Base-by-base conservation (phyloP, 2,888 invertebrate genomes). In the Dicycla oo region DNA sequence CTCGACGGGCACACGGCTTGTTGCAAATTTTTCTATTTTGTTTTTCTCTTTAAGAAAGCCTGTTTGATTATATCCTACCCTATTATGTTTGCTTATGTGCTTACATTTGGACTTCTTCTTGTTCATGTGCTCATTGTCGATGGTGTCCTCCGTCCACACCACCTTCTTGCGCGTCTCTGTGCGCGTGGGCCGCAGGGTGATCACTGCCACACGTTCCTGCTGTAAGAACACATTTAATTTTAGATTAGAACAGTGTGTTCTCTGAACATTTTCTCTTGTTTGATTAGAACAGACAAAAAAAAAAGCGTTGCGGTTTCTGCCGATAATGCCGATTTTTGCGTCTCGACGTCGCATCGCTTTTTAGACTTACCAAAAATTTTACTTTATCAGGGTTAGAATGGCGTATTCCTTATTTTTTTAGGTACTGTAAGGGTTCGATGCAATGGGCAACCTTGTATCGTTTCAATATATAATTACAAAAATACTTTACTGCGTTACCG, bases 101-200 rank as follows among this genome's bases (percentile, higher is more conserved):
- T 97, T 95, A 99, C 99, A 99, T 97, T 99, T 99, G 38, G 99
- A 99, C 93, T 99, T 99, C 94, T 99, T 99, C 93, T 98, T 98
- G 91, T 98, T 98, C 98, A 99, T 97, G 90, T 98, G 96, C 92
- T 99, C 99, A 94, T 99, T 99, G 93, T 99, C 99, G 20, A 99
- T 98, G 1, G 99, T 99, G 86, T 98, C 98, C 75, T 97, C 97
- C 15, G 98, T 97, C 98, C 99, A 99, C 78, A 97, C 97, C 0
- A 99, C 99, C 93, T 98, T 98, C 93, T 98, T 98, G 70, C 97
- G 90, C 20, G 86, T 47, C 65, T 89, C 85, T 2, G 88, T 74
- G 34, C 90, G 89, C 72, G 91, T 88, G 61, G 91, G 90, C 15
- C 94, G 91, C 63, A 96, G 87, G n/a, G 95, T 95, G 62, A 96